These are phyloP conservation scores for Aleiodes testaceus DNA, from an alignment of 2,888 invertebrate genomes.

Conservation along the genomic window DNA sequence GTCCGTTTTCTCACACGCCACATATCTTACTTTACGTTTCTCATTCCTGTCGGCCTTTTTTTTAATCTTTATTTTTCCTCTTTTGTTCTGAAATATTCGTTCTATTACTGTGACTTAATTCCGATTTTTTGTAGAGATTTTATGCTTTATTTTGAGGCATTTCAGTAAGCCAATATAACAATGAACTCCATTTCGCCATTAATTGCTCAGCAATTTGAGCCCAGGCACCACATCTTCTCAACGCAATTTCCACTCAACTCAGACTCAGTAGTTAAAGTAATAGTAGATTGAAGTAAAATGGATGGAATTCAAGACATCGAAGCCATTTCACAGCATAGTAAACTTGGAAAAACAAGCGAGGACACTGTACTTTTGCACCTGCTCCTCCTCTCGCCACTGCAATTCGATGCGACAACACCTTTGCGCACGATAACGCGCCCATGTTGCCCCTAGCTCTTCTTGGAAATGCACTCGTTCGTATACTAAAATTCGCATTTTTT, in stretches of 20 bases:
- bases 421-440: conserved; percentile 57
- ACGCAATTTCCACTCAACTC: not conserved
- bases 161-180: too few relatives aligned
- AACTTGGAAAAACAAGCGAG: not conserved
- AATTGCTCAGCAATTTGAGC: not conserved
- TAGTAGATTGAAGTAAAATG: not conserved
- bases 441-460: conserved; percentile 53
- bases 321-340: not conserved
- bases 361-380: conserved; percentile 28
- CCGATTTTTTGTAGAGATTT: too few relatives aligned
- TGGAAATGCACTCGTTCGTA: conserved; percentile 54
- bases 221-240: not conserved
- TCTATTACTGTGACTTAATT: not conserved
- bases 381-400: conserved; percentile 33
- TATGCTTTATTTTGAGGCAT: too few relatives aligned
- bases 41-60: conserved; percentile 40
- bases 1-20: conserved; percentile 33
- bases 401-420: conserved; percentile 55
- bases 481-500: conserved; percentile 39
- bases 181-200: not conserved
- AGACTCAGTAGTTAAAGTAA: too few relatives aligned
- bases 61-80: too few relatives aligned
- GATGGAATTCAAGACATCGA: conserved; percentile 23
- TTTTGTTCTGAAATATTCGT: conserved; percentile 28
- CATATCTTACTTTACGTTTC: conserved; percentile 9